Evolutionary conservation across 2,888 invertebrate species (phyloP).

Genomic region (Cataglyphis albicans): DNA sequence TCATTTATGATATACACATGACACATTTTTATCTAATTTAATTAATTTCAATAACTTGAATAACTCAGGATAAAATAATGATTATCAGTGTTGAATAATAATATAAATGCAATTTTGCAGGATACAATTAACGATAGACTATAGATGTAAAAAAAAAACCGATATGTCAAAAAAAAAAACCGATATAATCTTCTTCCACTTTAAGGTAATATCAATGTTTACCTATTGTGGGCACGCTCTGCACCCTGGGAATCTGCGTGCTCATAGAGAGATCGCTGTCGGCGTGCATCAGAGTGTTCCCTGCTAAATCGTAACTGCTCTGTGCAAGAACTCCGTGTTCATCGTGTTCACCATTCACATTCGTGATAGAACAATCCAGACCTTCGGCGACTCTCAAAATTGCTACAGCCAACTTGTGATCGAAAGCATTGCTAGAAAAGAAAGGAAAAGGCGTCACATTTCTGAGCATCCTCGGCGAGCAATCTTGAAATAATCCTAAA

Average conservation of each 20-base stretch:
- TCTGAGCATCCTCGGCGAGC: neutral
- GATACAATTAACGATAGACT: neutral
- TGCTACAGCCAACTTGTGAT: slow-evolving; percentile 95
- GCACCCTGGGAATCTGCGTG: slow-evolving; percentile 82
- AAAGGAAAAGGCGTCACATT: neutral
- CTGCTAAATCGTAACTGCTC: slow-evolving; percentile 83
- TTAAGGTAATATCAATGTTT: slow-evolving; percentile 19
- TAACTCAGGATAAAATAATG: neutral
- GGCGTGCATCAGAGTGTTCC: slow-evolving; percentile 84
- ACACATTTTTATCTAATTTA: neutral
- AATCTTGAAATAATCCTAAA: neutral
- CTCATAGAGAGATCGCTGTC: slow-evolving; percentile 85
- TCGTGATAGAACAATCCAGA: slow-evolving; percentile 90
- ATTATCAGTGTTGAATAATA: neutral
- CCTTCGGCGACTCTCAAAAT: slow-evolving; percentile 95
- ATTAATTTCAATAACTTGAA: neutral
- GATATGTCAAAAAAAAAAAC: neutral
- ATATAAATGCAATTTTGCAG: neutral
- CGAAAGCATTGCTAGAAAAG: slow-evolving; percentile 93
- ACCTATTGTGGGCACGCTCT: slow-evolving; percentile 82
- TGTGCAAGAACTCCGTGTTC: slow-evolving; percentile 81
- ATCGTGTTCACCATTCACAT: slow-evolving; percentile 77
- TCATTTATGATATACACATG: neutral
- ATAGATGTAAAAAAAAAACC: neutral
- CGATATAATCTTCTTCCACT: neutral